A percentile compares a stretch with the other conserved stretches of the same genome.
Evolutionary conservation across 1,140 invertebrate genomes (phyloP).

Genomic region (Ostrea denselamellosa): DNA sequence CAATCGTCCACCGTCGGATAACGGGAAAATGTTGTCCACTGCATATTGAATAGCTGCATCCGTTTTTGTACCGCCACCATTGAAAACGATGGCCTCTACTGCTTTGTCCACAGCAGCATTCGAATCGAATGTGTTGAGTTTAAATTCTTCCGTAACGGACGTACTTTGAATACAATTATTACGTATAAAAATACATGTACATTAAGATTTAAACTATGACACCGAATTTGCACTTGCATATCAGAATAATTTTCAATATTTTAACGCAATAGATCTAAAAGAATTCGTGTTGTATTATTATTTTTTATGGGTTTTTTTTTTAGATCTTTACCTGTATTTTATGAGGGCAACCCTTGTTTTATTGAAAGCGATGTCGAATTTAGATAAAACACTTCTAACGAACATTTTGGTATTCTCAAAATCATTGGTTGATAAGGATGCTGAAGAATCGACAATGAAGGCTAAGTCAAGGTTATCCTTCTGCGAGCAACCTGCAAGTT

Average conservation of each 20-base stretch:
- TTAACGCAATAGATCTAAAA: no score
- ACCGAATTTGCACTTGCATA: no score
- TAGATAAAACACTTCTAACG: conserved; percentile 62
- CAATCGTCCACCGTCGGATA: conserved; percentile 50
- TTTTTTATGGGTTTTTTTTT: no score
- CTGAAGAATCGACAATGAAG: conserved; percentile 71
- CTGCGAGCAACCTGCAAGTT: conserved; percentile 48
- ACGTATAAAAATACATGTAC: no score
- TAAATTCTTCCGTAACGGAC: conserved; percentile 59
- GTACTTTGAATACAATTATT: conserved; percentile 44
- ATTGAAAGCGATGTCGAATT: conserved; percentile 62
- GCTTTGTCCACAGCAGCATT: conserved; percentile 55
- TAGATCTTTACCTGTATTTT: conserved; percentile 55
- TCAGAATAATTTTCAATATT: no score
- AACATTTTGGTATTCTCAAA: conserved; percentile 66
- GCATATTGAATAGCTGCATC: conserved; percentile 58
- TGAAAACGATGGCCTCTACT: conserved; percentile 57
- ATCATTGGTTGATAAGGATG: conserved; percentile 61
- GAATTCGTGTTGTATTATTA: not conserved
- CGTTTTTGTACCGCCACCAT: conserved; percentile 64
- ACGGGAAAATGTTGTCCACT: conserved; percentile 54
- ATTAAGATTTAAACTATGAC: no score
- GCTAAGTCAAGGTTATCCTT: conserved; percentile 65
- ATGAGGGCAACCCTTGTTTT: conserved; percentile 64
- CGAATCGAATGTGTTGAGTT: conserved; percentile 62